Evolutionary conservation across 2,113 vertebrate genomes (phyloP).

Genomic region (Cepphus grylle): DNA sequence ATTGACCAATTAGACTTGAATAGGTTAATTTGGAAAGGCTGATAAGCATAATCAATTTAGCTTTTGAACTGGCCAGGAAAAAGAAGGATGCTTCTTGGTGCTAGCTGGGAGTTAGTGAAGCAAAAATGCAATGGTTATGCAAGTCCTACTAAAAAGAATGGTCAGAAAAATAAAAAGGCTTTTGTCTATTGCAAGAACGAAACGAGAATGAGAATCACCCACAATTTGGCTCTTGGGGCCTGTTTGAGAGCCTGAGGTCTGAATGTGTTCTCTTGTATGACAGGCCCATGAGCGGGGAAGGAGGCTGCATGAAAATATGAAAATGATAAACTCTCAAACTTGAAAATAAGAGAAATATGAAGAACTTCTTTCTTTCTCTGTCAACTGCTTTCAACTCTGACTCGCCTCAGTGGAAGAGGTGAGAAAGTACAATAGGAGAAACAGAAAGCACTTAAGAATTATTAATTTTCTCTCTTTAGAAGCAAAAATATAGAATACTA

Average conservation of each 20-base stretch:
- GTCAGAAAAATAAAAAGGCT: not conserved
- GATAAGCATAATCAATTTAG: constrained; percentile 15
- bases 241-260: not conserved
- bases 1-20: constrained; percentile 26
- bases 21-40: not conserved
- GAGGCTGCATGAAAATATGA: not conserved
- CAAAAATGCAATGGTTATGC: not conserved
- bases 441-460: not conserved
- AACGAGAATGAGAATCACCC: not conserved
- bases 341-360: not conserved
- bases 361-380: not conserved
- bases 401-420: not conserved
- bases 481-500: not conserved
- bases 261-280: not conserved
- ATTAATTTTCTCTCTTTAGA: not conserved
- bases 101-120: not conserved
- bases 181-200: not conserved
- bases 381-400: not conserved
- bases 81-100: not conserved
- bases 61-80: not conserved
- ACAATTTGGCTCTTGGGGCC: not conserved
- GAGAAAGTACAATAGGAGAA: not conserved
- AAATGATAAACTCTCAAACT: not conserved
- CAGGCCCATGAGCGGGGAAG: not conserved
- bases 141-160: not conserved